Conservation (phyloP, 2,797 vertebrate genomes). For the Rhinoraja longicauda region DNA sequence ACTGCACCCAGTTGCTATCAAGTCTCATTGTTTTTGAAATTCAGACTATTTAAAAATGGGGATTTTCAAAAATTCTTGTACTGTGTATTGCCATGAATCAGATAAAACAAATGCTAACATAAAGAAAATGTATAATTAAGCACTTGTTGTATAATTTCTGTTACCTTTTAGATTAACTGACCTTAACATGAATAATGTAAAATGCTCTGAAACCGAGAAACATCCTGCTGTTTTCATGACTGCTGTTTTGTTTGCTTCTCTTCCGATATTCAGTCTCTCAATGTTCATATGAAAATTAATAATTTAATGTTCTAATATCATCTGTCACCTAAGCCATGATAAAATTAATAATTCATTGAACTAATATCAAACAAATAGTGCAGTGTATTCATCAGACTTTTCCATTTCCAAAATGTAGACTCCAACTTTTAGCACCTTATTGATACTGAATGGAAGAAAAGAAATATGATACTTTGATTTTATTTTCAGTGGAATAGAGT, state of each 20-base stretch:
- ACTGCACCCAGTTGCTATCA: neutral
- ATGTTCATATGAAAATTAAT: conserved; percentile 73
- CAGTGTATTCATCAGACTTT: conserved; percentile 56
- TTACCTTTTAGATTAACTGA: conserved; percentile 35
- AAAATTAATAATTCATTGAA: conserved; percentile 85
- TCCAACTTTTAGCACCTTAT: conserved; percentile 29
- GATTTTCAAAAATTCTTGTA: neutral
- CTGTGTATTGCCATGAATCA: neutral
- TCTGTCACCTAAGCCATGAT: conserved; percentile 79
- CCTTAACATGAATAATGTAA: conserved; percentile 40
- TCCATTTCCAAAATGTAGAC: conserved; percentile 40
- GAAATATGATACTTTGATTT: neutral
- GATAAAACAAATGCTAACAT: conserved; percentile 15
- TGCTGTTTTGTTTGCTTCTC: conserved; percentile 49
- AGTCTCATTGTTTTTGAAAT: neutral
- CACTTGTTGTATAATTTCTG: conserved; percentile 33
- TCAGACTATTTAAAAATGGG: conserved; percentile 3
- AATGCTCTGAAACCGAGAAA: conserved; percentile 44
- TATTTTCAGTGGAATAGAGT: neutral
- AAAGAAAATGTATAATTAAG: conserved; percentile 30
- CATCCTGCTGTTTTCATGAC: conserved; percentile 46
- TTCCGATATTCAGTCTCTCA: conserved; percentile 52
- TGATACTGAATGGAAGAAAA: conserved; percentile 28
- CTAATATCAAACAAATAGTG: conserved; percentile 71
- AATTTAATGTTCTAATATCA: conserved; percentile 87